phyloP scores from a whole-genome alignment of 2,888 invertebrate genomes.

The Eudasyphora cyanicolor region DNA sequence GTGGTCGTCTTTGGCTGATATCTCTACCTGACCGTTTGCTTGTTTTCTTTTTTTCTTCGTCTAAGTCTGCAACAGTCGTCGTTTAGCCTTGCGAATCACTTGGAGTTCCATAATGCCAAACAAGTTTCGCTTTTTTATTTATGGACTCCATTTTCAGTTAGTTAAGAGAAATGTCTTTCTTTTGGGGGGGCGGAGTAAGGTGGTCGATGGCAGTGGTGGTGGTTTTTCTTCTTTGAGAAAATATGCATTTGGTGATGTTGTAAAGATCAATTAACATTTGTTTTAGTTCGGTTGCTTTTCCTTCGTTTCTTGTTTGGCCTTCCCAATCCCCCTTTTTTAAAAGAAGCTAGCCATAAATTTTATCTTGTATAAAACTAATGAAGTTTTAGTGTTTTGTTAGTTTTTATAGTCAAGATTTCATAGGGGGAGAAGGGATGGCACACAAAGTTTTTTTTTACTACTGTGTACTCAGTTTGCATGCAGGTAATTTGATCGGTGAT shows the following conservation, averaged over 20 bases:
- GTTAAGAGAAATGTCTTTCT: slow-evolving; percentile 25
- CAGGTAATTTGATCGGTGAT: not conserved
- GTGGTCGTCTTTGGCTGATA: slow-evolving; percentile 1
- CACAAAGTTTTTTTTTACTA: not conserved
- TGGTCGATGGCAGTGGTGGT: not conserved
- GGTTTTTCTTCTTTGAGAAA: not conserved
- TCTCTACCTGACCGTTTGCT: too few relatives aligned
- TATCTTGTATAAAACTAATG: slow-evolving; percentile 26
- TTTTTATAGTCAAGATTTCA: not conserved
- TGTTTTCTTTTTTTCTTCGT: not conserved
- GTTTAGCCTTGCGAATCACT: slow-evolving; percentile 16
- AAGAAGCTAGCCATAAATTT: slow-evolving; percentile 4
- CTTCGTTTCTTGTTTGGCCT: not conserved
- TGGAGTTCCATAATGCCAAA: slow-evolving; percentile 40
- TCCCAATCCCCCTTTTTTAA: not conserved
- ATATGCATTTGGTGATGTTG: slow-evolving; percentile 20
- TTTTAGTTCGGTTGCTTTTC: not conserved
- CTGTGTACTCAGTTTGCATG: not conserved
- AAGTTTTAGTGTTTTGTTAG: slow-evolving; percentile 30
- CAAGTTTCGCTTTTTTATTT: slow-evolving; percentile 47
- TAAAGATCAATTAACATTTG: slow-evolving; percentile 44
- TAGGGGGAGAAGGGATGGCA: not conserved
- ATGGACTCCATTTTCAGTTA: slow-evolving; percentile 15
- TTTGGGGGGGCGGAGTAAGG: too few relatives aligned
- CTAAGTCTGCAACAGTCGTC: not conserved